Base-by-base conservation (phyloP, 2,797 vertebrate species). In the Ctenochaetus hawaiiensis region DNA sequence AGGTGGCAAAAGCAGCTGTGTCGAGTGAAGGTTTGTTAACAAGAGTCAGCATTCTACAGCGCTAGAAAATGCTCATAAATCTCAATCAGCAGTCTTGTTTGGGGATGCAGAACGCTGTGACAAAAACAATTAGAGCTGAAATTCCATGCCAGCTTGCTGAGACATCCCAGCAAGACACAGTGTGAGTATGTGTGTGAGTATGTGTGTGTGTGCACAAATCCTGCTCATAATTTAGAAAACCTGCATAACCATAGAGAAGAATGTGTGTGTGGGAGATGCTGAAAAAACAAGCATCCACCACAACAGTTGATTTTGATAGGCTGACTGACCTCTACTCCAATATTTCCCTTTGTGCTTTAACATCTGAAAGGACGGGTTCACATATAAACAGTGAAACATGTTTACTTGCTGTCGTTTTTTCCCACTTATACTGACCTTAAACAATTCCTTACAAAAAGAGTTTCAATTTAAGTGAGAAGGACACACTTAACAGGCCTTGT, bases 51-150 rank as follows among this genome's bases (percentile, higher is more conserved):
- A 80, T 41, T 79, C 39, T 56, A 8, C 37, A 54, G 43, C 18
- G 49, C 34, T 48, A 58, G 30, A 13, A 72, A 82, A 41, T 37
- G 34, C 61, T 72, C 43, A 62, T 30, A 44, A 62, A 47, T 77
- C 69, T 73, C 43, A 78, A 78, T 82, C 77, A 87, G 58, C 66
- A 70, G 43, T 57, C 18, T 45, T 73, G 56, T 75, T 77, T 77
- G 67, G 39, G 71, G 12, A 60, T n/a, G 45, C 47, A 39, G 51
- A 81, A 69, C 10, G 69, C 20, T 75, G 80, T 75, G 68, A 83
- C 70, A 23, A 80, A 77, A 77, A 48, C 67, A 82, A 69, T 74
- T 79, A 77, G 6, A 67, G 75, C 23, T 58, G n/a, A 68, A 69
- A 67, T 60, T 66, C 60, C 6, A 67, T 64, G 41, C 10, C 20